A percentile compares a stretch with the other conserved stretches of the same genome.
These are phyloP conservation scores for Mycetomoellerius zeteki DNA, from an alignment of 1,140 invertebrate species.

Conservation along the genomic window DNA sequence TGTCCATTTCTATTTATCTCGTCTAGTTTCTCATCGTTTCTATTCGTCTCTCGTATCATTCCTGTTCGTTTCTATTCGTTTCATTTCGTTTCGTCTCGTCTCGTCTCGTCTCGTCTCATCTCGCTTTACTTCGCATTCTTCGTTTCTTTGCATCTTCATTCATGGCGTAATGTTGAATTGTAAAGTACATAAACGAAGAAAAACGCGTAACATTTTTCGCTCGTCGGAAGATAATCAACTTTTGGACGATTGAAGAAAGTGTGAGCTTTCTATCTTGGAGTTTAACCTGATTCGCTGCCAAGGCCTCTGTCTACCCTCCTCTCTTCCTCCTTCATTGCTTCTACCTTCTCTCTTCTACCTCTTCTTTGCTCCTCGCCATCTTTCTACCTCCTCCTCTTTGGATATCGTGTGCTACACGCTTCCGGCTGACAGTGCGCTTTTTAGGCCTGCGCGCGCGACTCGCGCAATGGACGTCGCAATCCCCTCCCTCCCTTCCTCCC, in stretches of 20 bases:
- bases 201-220: neutral
- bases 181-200: neutral
- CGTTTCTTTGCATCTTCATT: neutral
- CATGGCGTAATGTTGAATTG: neutral
- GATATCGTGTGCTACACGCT: slow-evolving; percentile 69
- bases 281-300: slow-evolving; percentile 14
- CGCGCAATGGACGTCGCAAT: slow-evolving; percentile 40
- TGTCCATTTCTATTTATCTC: neutral
- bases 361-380: slow-evolving; percentile 14
- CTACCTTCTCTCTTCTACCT: neutral
- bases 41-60: neutral
- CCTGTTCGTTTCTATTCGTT: too few species aligned
- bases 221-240: neutral
- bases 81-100: too few species aligned
- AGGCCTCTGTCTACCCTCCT: slow-evolving; percentile 5
- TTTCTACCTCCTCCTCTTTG: slow-evolving; percentile 43
- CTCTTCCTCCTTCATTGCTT: neutral
- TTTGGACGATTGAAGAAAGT: neutral
- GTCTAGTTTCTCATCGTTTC: neutral
- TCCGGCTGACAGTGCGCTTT: slow-evolving; percentile 76
- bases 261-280: slow-evolving; percentile 23
- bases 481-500: neutral
- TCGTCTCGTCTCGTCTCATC: neutral
- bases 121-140: neutral
- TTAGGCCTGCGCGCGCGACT: slow-evolving; percentile 67